Evolutionary conservation across 2,113 vertebrate species (phyloP), one percentile per base, ranked within the genome.

Genomic region (Aplodontia rufa): DNA sequence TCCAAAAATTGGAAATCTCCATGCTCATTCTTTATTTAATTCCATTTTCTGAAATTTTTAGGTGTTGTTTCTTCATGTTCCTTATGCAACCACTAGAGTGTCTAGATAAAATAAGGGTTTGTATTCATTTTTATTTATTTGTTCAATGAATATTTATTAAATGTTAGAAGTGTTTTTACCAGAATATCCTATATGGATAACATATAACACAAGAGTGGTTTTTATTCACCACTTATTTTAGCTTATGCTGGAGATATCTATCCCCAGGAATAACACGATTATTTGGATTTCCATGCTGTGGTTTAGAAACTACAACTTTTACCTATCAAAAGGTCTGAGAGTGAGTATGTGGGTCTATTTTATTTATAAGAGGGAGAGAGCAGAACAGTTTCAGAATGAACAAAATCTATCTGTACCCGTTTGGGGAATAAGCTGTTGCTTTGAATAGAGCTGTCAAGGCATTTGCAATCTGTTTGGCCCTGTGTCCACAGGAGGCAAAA

Each of bases 371-470:
- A n/a, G 8, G 66, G 6, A 53, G 81, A 96, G 66, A 90, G 66
- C 66, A 69, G 37, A 95, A 97, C 90, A 81, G 71, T 71, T 95
- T 97, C 85, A 95, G 72, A 97, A 94, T 95, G 97, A 42, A 68
- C 53, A 84, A 93, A 97, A 97, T 98, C 97, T 97, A 95, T 97
- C 95, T 28, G 37, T 80, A 96, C 58, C 69, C 96, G 78, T 97
- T 97, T 96, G 8, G 79, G 92, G 68, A 97, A 95, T 91, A 98
- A 96, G 79, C 78, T 94, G 69, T 92, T 91, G 85, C 91, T 97
- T 92, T 95, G 92, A 97, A 98, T 97, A 97, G 94, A 98, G 87
- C 86, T 96, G 96, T 98, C 97, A 98, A 97, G 98, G 96, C 0
- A 94, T 83, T 72, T 26, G 75, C 90, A 91, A 96, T 94, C 72